Conservation (phyloP, 2,888 invertebrate genomes). For the Drosophila dives region DNA sequence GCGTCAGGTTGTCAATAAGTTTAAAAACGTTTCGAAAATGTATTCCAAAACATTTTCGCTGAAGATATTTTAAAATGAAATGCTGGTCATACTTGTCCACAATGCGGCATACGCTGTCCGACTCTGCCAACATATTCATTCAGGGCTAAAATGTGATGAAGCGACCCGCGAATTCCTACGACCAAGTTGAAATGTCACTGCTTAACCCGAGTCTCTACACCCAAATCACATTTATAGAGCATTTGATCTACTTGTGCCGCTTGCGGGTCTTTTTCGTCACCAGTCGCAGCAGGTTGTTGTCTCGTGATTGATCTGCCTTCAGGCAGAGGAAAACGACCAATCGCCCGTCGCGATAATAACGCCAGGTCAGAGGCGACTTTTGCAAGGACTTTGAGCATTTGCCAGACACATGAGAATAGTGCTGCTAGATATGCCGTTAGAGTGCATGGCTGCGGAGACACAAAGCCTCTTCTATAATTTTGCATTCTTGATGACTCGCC, state of each 20-base stretch:
- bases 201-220: slow-evolving; percentile 9
- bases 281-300: slow-evolving; percentile 30
- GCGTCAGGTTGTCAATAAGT: slow-evolving; percentile 35
- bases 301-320: slow-evolving; percentile 26
- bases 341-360: slow-evolving; percentile 21
- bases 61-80: slow-evolving; percentile 39
- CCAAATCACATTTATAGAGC: slow-evolving; percentile 52
- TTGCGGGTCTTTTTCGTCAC: slow-evolving; percentile 36
- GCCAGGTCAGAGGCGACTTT: slow-evolving; percentile 38
- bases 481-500: slow-evolving; percentile 91
- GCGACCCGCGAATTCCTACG: slow-evolving; percentile 12
- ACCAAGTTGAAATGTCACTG: slow-evolving; percentile 25
- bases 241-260: slow-evolving; percentile 42
- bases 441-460: slow-evolving; percentile 47
- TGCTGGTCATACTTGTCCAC: slow-evolving; percentile 52
- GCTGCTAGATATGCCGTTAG: slow-evolving; percentile 53
- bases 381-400: slow-evolving; percentile 57
- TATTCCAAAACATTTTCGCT: slow-evolving; percentile 34
- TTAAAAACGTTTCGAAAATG: slow-evolving; percentile 49
- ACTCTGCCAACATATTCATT: slow-evolving; percentile 36
- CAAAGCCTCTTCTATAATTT: slow-evolving; percentile 90
- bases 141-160: slow-evolving; percentile 25
- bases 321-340: slow-evolving; percentile 1
- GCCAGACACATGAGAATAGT: slow-evolving; percentile 53
- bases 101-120: slow-evolving; percentile 42